phyloP scores from a whole-genome alignment of 1,140 invertebrate species.

The Dendrolimus kikuchii region DNA sequence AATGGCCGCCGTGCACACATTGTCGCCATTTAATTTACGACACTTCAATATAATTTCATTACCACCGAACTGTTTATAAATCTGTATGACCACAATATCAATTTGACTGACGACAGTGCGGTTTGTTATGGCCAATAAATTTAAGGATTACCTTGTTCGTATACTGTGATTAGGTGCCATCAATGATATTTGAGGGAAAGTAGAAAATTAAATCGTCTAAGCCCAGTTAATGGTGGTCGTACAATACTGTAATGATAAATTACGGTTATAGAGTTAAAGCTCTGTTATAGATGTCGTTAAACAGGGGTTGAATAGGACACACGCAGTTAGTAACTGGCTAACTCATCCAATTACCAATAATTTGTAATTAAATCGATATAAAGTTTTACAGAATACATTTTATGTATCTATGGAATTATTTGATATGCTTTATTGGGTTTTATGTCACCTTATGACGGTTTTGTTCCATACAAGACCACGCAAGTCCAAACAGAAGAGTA shows the following conservation, averaged over 20 bases:
- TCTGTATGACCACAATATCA: conserved; percentile 43
- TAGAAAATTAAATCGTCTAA: conserved; percentile 64
- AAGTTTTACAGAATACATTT: no score
- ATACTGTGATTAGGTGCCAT: conserved; percentile 53
- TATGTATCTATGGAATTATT: no score
- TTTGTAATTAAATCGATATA: conserved; percentile 5
- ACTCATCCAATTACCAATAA: conserved; percentile 4
- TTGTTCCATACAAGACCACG: no score
- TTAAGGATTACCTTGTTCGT: conserved; percentile 64
- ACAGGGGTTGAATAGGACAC: conserved; percentile 8
- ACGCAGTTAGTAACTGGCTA: not conserved
- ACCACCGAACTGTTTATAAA: conserved; percentile 59
- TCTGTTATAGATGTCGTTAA: conserved; percentile 10
- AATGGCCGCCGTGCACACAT: conserved; percentile 34
- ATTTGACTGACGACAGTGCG: conserved; percentile 52
- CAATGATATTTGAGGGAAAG: conserved; percentile 53
- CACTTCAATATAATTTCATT: conserved; percentile 67
- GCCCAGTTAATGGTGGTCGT: conserved; percentile 48
- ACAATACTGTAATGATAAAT: conserved; percentile 41
- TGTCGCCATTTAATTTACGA: conserved; percentile 45
- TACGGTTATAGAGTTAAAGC: conserved; percentile 15
- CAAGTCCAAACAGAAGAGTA: no score
- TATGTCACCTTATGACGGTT: no score
- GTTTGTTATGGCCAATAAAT: conserved; percentile 65
- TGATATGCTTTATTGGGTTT: no score